These are phyloP conservation scores for Dromiciops gliroides DNA, from an alignment of 2,113 vertebrate species.

Conservation along the genomic window DNA sequence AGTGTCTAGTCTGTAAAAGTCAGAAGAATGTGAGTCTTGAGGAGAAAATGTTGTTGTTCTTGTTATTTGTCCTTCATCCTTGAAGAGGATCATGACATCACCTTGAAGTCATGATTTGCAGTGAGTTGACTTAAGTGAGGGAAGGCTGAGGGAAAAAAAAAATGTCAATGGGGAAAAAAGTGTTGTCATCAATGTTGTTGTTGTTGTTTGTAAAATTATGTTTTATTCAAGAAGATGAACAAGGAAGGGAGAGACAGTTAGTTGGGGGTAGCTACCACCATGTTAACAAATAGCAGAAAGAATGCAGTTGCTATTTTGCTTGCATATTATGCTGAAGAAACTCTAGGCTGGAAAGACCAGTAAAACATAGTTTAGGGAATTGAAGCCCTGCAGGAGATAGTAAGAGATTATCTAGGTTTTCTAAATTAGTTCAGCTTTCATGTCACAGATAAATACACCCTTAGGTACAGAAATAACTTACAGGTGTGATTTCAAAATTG, in stretches of 20 bases:
- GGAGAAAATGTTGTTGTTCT: too few relatives aligned
- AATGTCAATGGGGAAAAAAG: not conserved
- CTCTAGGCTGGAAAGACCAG: not conserved
- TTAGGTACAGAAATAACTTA: not conserved
- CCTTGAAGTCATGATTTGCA: too few relatives aligned
- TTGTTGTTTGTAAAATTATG: not conserved
- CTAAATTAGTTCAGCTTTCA: not conserved
- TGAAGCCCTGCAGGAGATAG: not conserved
- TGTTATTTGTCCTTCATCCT: too few relatives aligned
- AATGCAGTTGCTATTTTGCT: not conserved
- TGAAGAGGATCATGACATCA: too few relatives aligned
- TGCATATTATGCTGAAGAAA: not conserved
- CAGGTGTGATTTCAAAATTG: not conserved
- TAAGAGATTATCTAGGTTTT: not conserved
- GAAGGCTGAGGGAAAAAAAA: too few relatives aligned
- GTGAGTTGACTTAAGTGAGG: too few relatives aligned
- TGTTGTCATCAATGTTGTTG: not conserved
- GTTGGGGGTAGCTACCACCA: not conserved
- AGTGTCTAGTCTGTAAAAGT: not conserved
- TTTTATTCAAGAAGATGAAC: not conserved
- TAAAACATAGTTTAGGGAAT: not conserved
- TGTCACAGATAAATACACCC: not conserved
- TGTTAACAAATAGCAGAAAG: not conserved
- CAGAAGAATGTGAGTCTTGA: not conserved
- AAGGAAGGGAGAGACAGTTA: not conserved